Evolutionary conservation across 2,797 vertebrate species (phyloP).

Genomic region (Oryzias dopingdopingensis): DNA sequence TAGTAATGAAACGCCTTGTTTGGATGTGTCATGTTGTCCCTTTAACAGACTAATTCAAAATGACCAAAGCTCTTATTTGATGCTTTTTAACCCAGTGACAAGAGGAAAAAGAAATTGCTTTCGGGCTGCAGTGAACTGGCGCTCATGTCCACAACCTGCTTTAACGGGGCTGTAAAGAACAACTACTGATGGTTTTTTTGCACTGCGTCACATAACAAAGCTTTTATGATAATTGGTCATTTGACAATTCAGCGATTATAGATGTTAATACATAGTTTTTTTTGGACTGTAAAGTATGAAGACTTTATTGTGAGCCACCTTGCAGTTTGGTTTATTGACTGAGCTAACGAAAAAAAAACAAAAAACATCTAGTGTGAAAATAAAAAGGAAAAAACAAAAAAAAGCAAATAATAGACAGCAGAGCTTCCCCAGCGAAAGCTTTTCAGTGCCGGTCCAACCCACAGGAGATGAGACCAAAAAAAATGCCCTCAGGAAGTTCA

Average conservation of each 20-base stretch:
- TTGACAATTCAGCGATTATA: too few species aligned
- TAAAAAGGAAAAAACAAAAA: constrained; percentile 20
- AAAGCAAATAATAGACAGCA: constrained; percentile 22
- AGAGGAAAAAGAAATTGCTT: constrained; percentile 24
- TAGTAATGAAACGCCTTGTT: constrained; percentile 1
- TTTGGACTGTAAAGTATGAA: neutral
- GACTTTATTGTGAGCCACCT: neutral
- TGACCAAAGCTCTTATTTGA: constrained; percentile 6
- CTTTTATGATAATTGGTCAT: too few species aligned
- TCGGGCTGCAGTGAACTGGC: constrained; percentile 3
- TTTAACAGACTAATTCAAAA: constrained; percentile 32
- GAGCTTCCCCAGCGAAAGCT: constrained; percentile 17
- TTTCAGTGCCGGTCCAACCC: constrained; percentile 24
- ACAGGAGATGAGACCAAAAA: neutral
- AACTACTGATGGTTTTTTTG: too few species aligned
- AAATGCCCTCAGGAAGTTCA: constrained; percentile 41
- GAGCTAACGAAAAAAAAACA: constrained; percentile 10
- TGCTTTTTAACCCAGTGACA: constrained; percentile 21
- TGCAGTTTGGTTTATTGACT: constrained; percentile 7
- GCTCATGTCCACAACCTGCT: constrained; percentile 8
- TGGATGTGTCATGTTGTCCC: constrained; percentile 18
- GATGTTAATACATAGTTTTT: neutral
- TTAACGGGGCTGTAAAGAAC: neutral
- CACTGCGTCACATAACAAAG: too few species aligned
- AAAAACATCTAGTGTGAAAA: constrained; percentile 14